Evolutionary conservation across 1,140 invertebrate species (phyloP).

Genomic region (Ptiloglossa arizonensis): DNA sequence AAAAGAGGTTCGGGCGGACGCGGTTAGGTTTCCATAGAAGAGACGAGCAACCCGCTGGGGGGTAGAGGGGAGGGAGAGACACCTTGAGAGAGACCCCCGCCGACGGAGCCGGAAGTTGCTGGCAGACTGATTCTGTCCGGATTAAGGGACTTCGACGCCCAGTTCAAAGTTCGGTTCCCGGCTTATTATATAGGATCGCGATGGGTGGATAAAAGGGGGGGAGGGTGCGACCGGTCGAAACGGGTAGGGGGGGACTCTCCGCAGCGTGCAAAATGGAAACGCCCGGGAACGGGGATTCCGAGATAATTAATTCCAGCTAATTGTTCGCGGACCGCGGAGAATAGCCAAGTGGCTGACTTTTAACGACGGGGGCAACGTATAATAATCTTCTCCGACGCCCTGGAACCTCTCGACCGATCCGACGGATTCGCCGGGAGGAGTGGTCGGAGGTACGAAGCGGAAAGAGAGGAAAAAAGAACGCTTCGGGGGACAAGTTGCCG

Average conservation of each 20-base stretch:
- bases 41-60: no score
- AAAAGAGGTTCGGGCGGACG: slow-evolving; percentile 21
- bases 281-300: slow-evolving; percentile 27
- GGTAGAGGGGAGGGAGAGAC: not conserved
- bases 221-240: not conserved
- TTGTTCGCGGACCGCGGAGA: slow-evolving; percentile 38
- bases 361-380: slow-evolving; percentile 16
- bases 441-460: not conserved
- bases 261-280: slow-evolving; percentile 7
- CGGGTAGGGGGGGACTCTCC: no score
- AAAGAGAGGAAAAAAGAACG: not conserved
- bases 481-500: slow-evolving; percentile 13
- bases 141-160: slow-evolving; percentile 25
- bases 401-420: not conserved
- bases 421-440: no score
- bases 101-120: slow-evolving; percentile 12
- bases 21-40: not conserved
- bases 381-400: slow-evolving; percentile 1
- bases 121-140: slow-evolving; percentile 17
- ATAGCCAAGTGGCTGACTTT: slow-evolving; percentile 38
- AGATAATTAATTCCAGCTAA: slow-evolving; percentile 71
- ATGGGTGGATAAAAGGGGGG: not conserved
- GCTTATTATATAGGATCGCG: slow-evolving; percentile 16
- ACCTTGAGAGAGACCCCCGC: slow-evolving; percentile 1
- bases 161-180: not conserved